phyloP scores from a whole-genome alignment of 2,888 invertebrate species.

The Eumerus sabulonum region DNA sequence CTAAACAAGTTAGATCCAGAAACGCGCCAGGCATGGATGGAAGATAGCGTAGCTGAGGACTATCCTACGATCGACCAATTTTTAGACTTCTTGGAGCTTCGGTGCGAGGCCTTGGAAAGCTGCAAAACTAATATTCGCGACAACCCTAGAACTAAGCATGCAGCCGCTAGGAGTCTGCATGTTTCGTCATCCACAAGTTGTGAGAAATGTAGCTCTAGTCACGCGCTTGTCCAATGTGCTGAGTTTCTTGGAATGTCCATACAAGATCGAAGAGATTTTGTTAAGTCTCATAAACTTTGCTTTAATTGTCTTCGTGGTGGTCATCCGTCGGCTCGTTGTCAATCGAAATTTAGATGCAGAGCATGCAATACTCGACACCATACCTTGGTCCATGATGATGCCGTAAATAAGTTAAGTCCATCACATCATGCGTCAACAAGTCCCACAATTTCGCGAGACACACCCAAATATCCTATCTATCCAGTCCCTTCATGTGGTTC shows the following conservation, averaged over 20 bases:
- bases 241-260: not conserved
- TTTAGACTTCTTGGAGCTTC: not conserved
- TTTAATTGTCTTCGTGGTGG: conserved; percentile 21
- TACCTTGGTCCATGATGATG: conserved; percentile 16
- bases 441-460: not conserved
- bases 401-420: not conserved
- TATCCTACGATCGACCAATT: no score
- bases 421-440: no score
- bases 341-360: conserved; percentile 18
- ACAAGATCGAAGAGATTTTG: not conserved
- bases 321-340: not conserved
- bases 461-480: not conserved
- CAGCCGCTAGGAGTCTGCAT: not conserved
- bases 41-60: no score
- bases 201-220: not conserved
- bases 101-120: not conserved
- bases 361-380: conserved; percentile 27
- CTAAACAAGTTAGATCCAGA: no score
- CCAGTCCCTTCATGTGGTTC: no score
- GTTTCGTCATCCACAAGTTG: not conserved
- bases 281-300: not conserved
- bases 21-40: no score
- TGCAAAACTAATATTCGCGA: no score
- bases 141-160: not conserved
- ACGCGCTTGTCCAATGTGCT: not conserved